Evolutionary conservation across 2,113 vertebrate species (phyloP), one percentile per base, ranked within the genome.

Genomic region (Siphamia tubifer): DNA sequence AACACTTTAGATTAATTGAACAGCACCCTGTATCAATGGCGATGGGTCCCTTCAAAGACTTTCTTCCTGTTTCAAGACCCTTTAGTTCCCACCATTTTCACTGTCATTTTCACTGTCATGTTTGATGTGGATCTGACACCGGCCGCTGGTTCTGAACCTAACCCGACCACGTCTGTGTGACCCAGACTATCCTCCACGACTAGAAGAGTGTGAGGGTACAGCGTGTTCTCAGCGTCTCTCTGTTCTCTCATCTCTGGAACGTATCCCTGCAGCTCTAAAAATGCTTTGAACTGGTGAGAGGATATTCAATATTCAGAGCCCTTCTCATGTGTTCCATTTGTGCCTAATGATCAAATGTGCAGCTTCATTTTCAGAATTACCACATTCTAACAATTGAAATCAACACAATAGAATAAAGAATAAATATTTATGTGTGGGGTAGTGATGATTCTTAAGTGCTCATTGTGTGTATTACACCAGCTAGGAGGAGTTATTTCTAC

Each of bases 291-390:
- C 68, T 39, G 17, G 20, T 42, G 52, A 60, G 52, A 68, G 4
- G 51, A 71, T 74, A 77, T 71, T 76, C 70, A 78, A 51, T 83
- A 77, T 68, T 73, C 68, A 79, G 11, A 15, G 4, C 2, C 58
- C 54, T 27, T 61, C 64, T 65, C 52, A 20, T 49, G 69, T 61
- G 58, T 52, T 68, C 28, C 32, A 11, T 24, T 47, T 25, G 42
- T 49, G 32, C 42, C 17, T 8, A 16, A 43, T 49, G 48, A 60
- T 56, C 32, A 13, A 61, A 49, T 36, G 49, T 31, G 38, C 21
- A 36, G 11, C 20, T 52, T 62, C 16, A 9, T 45, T 70, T 51
- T 6, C n/a, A 38, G 30, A 31, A 40, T 52, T 23, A 23, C 31
- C 20, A 19, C 68, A 16, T 30, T 17, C n/a, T 19, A 8, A 57